A percentile compares a stretch with the other conserved stretches of the same genome.
Conservation (phyloP, 2,888 invertebrate species). For the Geophilus truncorum region DNA sequence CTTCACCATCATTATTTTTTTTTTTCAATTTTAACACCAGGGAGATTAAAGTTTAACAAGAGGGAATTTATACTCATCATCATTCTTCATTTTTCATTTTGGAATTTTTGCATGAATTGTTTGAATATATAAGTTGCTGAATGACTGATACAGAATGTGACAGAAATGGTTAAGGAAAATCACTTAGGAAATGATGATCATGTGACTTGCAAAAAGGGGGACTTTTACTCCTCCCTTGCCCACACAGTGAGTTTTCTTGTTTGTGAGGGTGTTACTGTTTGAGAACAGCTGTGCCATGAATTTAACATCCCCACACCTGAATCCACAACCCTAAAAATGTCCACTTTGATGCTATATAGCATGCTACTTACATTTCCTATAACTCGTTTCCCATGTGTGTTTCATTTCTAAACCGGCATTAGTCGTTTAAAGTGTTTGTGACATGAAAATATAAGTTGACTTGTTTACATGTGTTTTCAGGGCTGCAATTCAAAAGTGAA, state of each 20-base stretch:
- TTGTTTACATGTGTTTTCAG: too few relatives aligned
- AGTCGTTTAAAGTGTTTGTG: too few relatives aligned
- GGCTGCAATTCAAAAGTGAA: too few relatives aligned
- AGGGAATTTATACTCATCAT: too few relatives aligned
- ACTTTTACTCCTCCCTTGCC: background rate
- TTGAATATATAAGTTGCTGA: too few relatives aligned
- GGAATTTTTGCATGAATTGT: too few relatives aligned
- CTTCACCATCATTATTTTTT: background rate
- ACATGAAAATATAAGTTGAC: too few relatives aligned
- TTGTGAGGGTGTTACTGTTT: conserved; percentile 12
- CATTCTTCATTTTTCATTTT: too few relatives aligned
- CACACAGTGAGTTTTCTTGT: conserved; percentile 13
- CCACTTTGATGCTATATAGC: background rate
- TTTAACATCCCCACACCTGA: conserved; percentile 20
- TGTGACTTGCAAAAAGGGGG: background rate
- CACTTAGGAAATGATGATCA: background rate
- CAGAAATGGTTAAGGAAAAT: background rate
- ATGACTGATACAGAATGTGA: background rate
- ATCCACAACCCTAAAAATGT: conserved; percentile 5
- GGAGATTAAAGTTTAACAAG: too few relatives aligned
- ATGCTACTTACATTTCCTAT: background rate
- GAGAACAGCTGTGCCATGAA: conserved; percentile 14
- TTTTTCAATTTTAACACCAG: too few relatives aligned
- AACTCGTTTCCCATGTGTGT: background rate
- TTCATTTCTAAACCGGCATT: background rate